A percentile compares a stretch with the other conserved stretches of the same genome.
phyloP scores from a whole-genome alignment of 2,113 vertebrate genomes.

The Oceanites oceanicus region DNA sequence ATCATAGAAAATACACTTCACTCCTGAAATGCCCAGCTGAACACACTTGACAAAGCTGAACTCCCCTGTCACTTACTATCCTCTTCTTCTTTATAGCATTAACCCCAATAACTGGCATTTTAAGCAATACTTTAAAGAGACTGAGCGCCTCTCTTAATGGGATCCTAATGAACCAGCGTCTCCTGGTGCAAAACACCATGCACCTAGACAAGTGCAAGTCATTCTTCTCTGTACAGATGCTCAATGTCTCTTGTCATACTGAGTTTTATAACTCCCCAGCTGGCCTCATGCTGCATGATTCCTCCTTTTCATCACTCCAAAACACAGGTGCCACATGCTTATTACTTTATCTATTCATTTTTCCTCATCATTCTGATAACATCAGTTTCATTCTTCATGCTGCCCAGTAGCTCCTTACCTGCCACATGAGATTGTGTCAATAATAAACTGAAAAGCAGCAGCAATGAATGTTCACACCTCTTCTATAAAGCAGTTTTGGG shows the following conservation, averaged over 20 bases:
- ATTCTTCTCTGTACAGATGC: background rate
- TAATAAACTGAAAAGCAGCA: background rate
- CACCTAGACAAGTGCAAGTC: background rate
- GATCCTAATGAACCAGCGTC: rapidly evolving
- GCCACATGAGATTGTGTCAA: background rate
- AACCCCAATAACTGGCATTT: background rate
- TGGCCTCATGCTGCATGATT: background rate
- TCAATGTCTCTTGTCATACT: background rate
- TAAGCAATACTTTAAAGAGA: background rate
- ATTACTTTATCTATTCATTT: background rate
- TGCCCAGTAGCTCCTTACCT: background rate
- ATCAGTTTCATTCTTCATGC: background rate
- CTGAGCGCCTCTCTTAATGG: background rate
- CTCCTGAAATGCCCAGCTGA: background rate
- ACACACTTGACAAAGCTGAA: background rate
- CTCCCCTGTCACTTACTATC: background rate
- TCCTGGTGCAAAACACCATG: background rate
- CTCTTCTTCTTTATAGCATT: background rate
- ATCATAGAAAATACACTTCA: background rate
- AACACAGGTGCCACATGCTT: background rate
- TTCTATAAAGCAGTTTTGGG: background rate
- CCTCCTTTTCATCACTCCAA: background rate
- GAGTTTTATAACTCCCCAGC: background rate
- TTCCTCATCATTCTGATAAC: background rate
- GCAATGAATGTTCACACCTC: background rate